Base-by-base conservation (phyloP, 1,140 invertebrate species). In the Panagrolaimus sp. region DNA sequence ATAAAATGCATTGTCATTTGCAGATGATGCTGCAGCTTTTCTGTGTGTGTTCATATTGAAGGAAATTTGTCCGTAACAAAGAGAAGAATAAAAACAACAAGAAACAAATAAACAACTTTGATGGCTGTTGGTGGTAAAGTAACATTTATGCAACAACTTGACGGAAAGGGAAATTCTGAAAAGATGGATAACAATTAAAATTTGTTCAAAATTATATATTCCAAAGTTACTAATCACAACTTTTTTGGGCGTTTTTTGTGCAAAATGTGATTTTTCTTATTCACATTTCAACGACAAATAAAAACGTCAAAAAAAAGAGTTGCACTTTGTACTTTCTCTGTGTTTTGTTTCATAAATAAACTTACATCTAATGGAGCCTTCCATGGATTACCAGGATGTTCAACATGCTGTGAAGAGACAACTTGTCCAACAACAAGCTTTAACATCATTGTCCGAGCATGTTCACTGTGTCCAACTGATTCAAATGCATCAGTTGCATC, bases 341-440 rank as follows among this genome's bases (percentile, higher is more conserved):
- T 2, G 31, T 38, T 38, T 38, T 38, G 7, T 38, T 4, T 38
- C 7, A 38, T 38, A 7, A 38, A 38, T n/a, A 38, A 38, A 38
- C 31, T 38, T 38, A 38, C 31, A 38, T 38, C 31, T 38, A 38
- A 38, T 38, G 31, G 31, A 38, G 31, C 31, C 31, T 38, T 38
- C 31, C 31, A 38, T 38, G 31, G 31, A 38, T 38, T 38, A 4
- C 31, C 31, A 38, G 51, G 27, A 57, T 57, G 51, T 9, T 57
- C 27, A 57, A 57, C 20, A 57, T 57, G 51, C 51, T 57, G 51
- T 11, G 20, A 25, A n/a, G 51, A 27, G 9, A 57, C 62, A 14
- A 73, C 48, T 38, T 73, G 53, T 16, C 72, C 72, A n/a, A 73
- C 69, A 7, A 75, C 72, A 43, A 77, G 76, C 27, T 63, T 31